These are phyloP conservation scores for Ageneiosus marmoratus DNA, from an alignment of 2,113 vertebrate genomes.

Conservation along the genomic window DNA sequence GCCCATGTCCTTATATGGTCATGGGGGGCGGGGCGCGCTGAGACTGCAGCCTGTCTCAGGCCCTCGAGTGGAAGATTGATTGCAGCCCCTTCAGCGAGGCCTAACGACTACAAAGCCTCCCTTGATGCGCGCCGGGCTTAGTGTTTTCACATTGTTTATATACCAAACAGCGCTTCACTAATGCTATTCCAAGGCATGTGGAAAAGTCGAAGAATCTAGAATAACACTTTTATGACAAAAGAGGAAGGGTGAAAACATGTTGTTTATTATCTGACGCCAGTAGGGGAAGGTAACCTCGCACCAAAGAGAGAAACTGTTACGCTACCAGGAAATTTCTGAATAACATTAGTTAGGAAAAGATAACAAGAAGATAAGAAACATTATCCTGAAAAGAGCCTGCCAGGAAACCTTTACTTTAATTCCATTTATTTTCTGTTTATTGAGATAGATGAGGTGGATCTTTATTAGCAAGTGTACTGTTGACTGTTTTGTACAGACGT, in stretches of 20 bases:
- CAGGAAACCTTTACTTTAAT: not conserved
- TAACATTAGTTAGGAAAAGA: not conserved
- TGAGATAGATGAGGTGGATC: not conserved
- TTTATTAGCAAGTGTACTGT: not conserved
- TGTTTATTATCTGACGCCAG: not conserved
- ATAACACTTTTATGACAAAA: not conserved
- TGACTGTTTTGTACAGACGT: not conserved
- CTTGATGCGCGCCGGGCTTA: slow-evolving; percentile 43
- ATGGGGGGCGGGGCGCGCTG: slow-evolving; percentile 67
- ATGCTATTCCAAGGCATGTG: slow-evolving; percentile 16
- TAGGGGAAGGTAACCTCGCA: not conserved
- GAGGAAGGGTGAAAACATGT: not conserved
- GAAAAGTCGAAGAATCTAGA: slow-evolving; percentile 18
- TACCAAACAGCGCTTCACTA: slow-evolving; percentile 36
- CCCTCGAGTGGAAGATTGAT: slow-evolving; percentile 47
- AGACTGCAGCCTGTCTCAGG: slow-evolving; percentile 49
- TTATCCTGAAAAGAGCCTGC: not conserved
- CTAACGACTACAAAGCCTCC: slow-evolving; percentile 48
- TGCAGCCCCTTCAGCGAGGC: slow-evolving; percentile 41
- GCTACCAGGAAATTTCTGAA: not conserved
- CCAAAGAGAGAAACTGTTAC: slow-evolving; percentile 14
- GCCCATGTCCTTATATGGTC: slow-evolving; percentile 70
- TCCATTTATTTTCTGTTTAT: not conserved
- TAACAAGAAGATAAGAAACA: not conserved
- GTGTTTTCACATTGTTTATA: slow-evolving; percentile 42